Base-by-base conservation (phyloP, 2,888 invertebrate species). In the Pecten maximus region DNA sequence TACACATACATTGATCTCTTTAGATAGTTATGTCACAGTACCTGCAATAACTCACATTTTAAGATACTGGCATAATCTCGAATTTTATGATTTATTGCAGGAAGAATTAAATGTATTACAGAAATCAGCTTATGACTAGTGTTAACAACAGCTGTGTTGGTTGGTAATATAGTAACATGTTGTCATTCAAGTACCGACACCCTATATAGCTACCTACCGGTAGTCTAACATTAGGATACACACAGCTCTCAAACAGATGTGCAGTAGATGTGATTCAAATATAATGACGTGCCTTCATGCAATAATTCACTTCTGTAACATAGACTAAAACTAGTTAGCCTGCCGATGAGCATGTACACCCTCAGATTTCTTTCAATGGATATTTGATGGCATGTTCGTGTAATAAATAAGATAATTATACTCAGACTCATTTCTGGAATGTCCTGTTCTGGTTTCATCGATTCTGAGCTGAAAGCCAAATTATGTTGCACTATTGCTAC, bases 351-450 rank as follows among this genome's bases (percentile, higher is more conserved):
- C 74, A 74, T 74, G 35, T 23, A 74, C 23, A 8, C 28, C 10
- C 74, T 60, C n/a, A 60, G 6, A n/a, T 60, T 60, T 60, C n/a
- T 74, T 74, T 74, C 74, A 74, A 12, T 28, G 8, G 35, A 12
- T 35, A 74, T 74, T 74, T 15, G 74, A 35, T 35, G 28, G 28
- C 35, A 35, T 74, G 74, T 15, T 35, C 28, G 35, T 74, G 74
- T 74, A 74, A 74, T 74, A 74, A 74, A 74, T 35, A 35, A 35
- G 74, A 35, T 74, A 74, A 74, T 74, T 35, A 74, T 74, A 74
- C 10, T 35, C 28, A 35, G 10, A 74, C 35, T 35, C 74, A 35
- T 28, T 74, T 74, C 74, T 28, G 6, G n/a, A 0, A 74, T 74
- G 35, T 74, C 74, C 74, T 74, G 35, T 74, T 28, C 28, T 74